These are phyloP conservation scores for Penaeus indicus DNA, from an alignment of 1,140 invertebrate genomes.

Conservation along the genomic window DNA sequence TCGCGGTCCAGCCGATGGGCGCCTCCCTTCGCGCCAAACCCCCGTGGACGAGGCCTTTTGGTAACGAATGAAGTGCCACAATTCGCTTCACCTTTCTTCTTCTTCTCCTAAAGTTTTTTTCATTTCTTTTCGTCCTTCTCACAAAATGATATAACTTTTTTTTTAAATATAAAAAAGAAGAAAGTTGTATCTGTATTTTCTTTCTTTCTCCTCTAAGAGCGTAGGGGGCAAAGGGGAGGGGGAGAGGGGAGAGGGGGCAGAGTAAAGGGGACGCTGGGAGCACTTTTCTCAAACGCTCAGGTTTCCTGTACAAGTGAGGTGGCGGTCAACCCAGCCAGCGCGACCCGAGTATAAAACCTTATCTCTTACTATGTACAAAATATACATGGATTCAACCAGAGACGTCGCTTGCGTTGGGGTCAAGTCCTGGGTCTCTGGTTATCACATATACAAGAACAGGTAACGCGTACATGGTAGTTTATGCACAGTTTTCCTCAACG, in stretches of 20 bases:
- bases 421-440: conserved; percentile 34
- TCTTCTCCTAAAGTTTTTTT: too few relatives aligned
- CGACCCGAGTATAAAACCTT: conserved; percentile 59
- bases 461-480: conserved; percentile 32
- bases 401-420: background rate
- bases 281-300: background rate
- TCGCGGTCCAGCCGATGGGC: background rate
- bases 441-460: conserved; percentile 55
- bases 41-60: background rate
- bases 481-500: background rate
- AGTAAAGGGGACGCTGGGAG: conserved; percentile 3
- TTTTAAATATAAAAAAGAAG: too few relatives aligned
- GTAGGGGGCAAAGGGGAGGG: background rate
- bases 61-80: too few relatives aligned
- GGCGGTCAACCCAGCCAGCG: conserved; percentile 39
- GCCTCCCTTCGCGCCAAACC: background rate
- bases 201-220: background rate
- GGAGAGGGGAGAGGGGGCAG: background rate
- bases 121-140: too few relatives aligned
- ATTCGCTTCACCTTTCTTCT: too few relatives aligned
- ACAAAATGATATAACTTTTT: too few relatives aligned
- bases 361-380: conserved; percentile 57
- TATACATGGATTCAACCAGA: conserved; percentile 45
- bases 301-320: conserved; percentile 58
- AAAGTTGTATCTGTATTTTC: background rate